Evolutionary conservation across 2,888 invertebrate species (phyloP), one percentile per base, ranked within the genome.

Genomic region (Hyles lineata): DNA sequence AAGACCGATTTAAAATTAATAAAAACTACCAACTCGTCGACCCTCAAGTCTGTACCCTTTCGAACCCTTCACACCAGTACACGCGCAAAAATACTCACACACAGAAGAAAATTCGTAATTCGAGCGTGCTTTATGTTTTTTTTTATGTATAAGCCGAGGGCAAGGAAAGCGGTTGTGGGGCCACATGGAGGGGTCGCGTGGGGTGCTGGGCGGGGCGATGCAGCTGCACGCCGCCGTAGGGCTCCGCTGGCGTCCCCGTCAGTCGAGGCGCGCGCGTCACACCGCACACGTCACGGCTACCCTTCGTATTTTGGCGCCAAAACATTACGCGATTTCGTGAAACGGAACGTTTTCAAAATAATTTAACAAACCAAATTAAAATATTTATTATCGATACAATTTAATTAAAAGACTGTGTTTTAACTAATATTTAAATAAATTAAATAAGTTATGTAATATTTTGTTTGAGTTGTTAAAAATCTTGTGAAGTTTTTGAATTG

Each of bases 201-300:
- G 91, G 92, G 91, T 89, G 89, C 87, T 90, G 89, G 92, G 92
- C 92, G 93, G 92, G 89, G 92, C 91, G 83, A 80, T 91, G 91
- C 92, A 92, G 91, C 92, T 92, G 92, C 92, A 91, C 78, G 74
- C 72, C 73, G 71, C 73, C 80, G 79, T 88, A 89, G 91, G 92
- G 89, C 91, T 91, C 87, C 89, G 82, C 76, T 76, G 79, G 76
- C 81, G 82, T 76, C 82, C 77, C 79, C 84, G 84, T 82, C 93
- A 93, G 93, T 93, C 92, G 93, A 87, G 91, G 82, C 89, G 89
- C 88, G 91, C 83, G 88, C 89, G 87, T 88, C 90, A 82, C 79
- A 75, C 81, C 82, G 90, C 87, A 77, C 83, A 89, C 91, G 92
- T 90, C 89, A 86, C 89, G 85, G 86, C 90, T 85, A 85, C 85